Base-by-base conservation (phyloP, 2,888 invertebrate species). In the Noctua pronuba region DNA sequence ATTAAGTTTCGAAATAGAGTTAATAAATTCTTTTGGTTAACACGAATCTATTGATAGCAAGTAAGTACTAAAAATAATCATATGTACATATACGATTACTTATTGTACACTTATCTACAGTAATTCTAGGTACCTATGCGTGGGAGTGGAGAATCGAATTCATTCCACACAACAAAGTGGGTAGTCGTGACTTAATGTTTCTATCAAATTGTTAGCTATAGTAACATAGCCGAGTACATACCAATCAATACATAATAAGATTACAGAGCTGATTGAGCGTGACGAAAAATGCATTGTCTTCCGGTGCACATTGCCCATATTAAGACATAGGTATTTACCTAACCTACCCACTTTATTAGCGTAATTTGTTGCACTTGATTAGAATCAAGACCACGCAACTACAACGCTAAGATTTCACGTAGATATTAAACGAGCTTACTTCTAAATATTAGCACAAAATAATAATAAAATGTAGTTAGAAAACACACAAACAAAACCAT, bases 241-340 rank as follows among this genome's bases (percentile, higher is more conserved):
- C 79, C 81, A 83, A 86, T 87, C 82, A 82, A 88, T 88, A 87
- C 87, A 86, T 88, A 89, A 90, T 87, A 82, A 84, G 84, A 90
- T 90, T 90, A 90, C 85, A 82, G 85, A 88, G 72, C 86, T 86
- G 89, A 89, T 91, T 80, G 87, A 88, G 82, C 88, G 87, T 88
- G 86, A 88, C 88, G 86, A 87, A 88, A 88, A 87, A 84, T 87
- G 83, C 85, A 87, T 80, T 77, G 70, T 68, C 79, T 87, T 88
- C 83, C 87, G 86, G 82, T 76, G 83, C 65, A 71, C 55, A 49
- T 72, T 81, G 73, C 31, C 82, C 75, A 69, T 73, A 67, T 79
- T 78, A 73, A 70, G 77, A 82, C 78, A 86, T 73, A 68, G 41
- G 75, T 85, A 82, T 24, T 31, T 65, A 41, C 21, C n/a, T 69